Conservation (phyloP, 1,140 invertebrate species). For the Stegodyphus dumicola region DNA sequence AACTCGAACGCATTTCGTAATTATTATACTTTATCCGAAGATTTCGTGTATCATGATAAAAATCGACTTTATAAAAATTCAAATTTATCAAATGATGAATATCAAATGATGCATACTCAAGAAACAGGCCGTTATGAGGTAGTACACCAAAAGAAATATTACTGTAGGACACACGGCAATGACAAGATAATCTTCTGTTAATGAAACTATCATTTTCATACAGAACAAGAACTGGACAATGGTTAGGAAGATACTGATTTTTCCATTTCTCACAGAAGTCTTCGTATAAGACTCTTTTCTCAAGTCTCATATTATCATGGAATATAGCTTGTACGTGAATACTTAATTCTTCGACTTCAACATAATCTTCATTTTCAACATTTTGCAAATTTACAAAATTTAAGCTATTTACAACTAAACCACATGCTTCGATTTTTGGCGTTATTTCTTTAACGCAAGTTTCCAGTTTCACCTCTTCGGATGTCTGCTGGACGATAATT, state of each 20-base stretch:
- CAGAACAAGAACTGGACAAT: not conserved
- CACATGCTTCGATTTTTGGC: not conserved
- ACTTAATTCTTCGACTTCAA: not conserved
- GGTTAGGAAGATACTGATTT: not conserved
- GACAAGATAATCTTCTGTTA: not conserved
- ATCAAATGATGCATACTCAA: not conserved
- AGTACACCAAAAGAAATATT: not conserved
- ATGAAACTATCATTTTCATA: not conserved
- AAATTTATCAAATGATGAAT: not conserved
- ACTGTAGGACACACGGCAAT: not conserved
- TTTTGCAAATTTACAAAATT: not conserved
- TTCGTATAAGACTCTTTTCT: not conserved
- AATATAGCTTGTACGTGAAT: not conserved
- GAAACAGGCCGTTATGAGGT: not conserved
- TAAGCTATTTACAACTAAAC: not conserved
- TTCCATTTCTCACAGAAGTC: not conserved
- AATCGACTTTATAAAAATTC: not conserved
- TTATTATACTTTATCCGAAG: not conserved
- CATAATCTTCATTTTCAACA: not conserved
- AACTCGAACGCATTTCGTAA: not conserved
- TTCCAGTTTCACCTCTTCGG: not conserved
- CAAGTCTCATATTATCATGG: not conserved
- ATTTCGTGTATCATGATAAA: not conserved
- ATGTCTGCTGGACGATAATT: not conserved
- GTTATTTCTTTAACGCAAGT: not conserved